Evolutionary conservation across 2,113 vertebrate genomes (phyloP).

Genomic region (Lophius piscatorius): DNA sequence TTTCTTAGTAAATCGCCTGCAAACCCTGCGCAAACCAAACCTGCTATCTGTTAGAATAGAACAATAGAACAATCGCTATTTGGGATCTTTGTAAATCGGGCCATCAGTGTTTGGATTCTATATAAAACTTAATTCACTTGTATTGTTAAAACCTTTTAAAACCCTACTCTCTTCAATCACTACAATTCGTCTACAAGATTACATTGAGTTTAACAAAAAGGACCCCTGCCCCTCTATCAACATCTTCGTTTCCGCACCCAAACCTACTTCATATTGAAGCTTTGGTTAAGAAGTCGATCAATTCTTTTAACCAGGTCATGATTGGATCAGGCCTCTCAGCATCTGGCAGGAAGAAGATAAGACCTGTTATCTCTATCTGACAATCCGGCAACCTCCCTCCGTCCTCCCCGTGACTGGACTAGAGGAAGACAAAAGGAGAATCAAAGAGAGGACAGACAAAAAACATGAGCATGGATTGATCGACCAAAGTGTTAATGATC

Average conservation of each 20-base stretch:
- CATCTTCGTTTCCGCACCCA: conserved; percentile 43
- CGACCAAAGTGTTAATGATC: too few relatives aligned
- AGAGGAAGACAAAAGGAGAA: conserved; percentile 8
- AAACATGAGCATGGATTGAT: conserved; percentile 10
- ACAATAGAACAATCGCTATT: too few relatives aligned
- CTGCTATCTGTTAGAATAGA: too few relatives aligned
- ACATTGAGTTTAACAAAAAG: conserved; percentile 18
- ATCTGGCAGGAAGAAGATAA: conserved; percentile 79
- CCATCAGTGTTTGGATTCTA: too few relatives aligned
- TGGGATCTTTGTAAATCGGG: too few relatives aligned
- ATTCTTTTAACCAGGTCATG: conserved; percentile 70
- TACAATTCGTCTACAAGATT: conserved; percentile 22
- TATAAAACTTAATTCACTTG: too few relatives aligned
- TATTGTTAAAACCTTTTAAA: too few relatives aligned
- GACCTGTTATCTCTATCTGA: conserved; percentile 70
- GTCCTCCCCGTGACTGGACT: conserved; percentile 51
- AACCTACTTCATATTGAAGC: conserved; percentile 55
- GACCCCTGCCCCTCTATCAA: neutral
- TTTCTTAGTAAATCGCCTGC: too few relatives aligned
- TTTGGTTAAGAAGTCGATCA: conserved; percentile 73
- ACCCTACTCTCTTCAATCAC: neutral
- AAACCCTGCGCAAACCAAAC: too few relatives aligned
- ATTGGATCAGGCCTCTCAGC: conserved; percentile 67
- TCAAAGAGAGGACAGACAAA: conserved; percentile 15
- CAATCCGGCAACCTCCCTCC: conserved; percentile 59